Percentiles rank a stretch among this genome's conserved stretches.
Evolutionary conservation across 2,113 vertebrate species (phyloP).

Genomic region (Nesospiza acunhae): DNA sequence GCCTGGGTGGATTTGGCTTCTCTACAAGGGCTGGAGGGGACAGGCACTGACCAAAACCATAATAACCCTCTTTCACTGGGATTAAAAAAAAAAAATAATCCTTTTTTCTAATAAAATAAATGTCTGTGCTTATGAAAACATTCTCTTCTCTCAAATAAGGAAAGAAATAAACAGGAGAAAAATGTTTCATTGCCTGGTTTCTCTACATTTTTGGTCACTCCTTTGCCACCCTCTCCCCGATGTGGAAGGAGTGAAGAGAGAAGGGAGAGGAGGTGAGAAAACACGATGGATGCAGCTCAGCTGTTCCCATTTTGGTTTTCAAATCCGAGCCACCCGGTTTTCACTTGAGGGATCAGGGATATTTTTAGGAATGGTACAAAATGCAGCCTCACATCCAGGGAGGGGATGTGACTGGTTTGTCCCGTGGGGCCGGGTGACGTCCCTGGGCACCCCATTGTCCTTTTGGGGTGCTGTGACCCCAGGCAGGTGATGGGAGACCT

Average conservation of each 20-base stretch:
- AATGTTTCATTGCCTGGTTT: neutral
- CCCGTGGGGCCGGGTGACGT: neutral
- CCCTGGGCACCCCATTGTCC: neutral
- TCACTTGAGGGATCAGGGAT: neutral
- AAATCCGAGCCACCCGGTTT: neutral
- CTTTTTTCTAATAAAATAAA: neutral
- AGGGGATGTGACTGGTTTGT: neutral
- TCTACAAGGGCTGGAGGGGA: neutral
- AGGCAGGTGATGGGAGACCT: accelerated
- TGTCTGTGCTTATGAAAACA: neutral
- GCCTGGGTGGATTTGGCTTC: neutral
- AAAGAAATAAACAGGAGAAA: neutral
- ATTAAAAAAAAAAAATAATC: neutral
- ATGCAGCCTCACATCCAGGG: neutral
- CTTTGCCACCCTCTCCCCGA: neutral
- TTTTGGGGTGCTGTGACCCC: neutral
- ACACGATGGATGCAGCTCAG: conserved; percentile 1
- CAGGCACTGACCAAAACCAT: neutral
- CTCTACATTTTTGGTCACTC: conserved; percentile 8
- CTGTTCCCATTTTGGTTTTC: conserved; percentile 42
- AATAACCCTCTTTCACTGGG: neutral
- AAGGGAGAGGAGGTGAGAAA: conserved; percentile 62
- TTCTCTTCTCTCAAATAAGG: neutral
- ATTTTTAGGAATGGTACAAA: neutral
- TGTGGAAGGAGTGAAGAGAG: neutral